These are phyloP conservation scores for Triops cancriformis DNA, from an alignment of 1,140 invertebrate genomes.

Conservation along the genomic window DNA sequence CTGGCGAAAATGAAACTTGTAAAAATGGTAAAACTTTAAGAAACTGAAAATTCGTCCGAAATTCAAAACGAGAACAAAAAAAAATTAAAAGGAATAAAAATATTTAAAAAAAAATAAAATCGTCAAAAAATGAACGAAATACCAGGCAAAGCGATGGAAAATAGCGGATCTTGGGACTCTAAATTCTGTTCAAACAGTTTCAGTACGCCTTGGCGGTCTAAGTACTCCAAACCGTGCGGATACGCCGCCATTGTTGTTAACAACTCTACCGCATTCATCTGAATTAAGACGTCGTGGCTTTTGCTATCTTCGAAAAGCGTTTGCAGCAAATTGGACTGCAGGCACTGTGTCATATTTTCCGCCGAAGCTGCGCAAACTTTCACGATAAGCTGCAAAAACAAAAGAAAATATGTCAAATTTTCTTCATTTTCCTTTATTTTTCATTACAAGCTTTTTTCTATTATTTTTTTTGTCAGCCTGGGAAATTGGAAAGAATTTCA, in stretches of 20 bases:
- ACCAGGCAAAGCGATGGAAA: constrained; percentile 28
- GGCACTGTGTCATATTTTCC: neutral
- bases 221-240: constrained; percentile 28
- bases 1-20: no score
- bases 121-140: constrained; percentile 30
- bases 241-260: constrained; percentile 28
- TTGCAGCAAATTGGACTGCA: neutral
- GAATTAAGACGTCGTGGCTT: constrained; percentile 26
- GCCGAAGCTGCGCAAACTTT: neutral
- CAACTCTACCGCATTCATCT: constrained; percentile 33
- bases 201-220: constrained; percentile 25
- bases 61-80: neutral
- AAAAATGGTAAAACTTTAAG: no score
- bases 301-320: neutral
- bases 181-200: constrained; percentile 25
- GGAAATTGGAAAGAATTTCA: neutral
- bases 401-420: neutral
- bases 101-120: constrained; percentile 17
- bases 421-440: no score
- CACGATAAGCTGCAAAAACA: neutral
- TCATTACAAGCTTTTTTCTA: no score
- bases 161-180: constrained; percentile 28
- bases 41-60: no score
- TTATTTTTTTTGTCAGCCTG: neutral
- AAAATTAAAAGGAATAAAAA: no score